Base-by-base conservation (phyloP, 2,888 invertebrate genomes). In the Scaptodrosophila latifasciaeformis region DNA sequence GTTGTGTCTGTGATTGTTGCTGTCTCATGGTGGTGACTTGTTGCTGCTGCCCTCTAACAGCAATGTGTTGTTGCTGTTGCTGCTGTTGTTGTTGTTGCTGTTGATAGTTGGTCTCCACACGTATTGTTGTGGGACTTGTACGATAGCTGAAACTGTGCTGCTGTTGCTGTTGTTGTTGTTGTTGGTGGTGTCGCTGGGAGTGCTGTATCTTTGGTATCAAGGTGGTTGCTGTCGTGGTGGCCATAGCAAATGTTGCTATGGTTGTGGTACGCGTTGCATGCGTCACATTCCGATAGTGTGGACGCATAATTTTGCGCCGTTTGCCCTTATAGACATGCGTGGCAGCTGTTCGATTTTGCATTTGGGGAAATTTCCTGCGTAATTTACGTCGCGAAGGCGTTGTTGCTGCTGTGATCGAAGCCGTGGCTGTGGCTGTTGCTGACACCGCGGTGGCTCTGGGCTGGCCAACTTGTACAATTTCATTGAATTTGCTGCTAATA, bases 261-360 rank as follows among this genome's bases (percentile, higher is more conserved):
- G 79, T 70, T 51, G 74, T 72, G 29, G 72, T 79, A 43, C 70
- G 72, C 31, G 79, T 81, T 55, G 79, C 79, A 65, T 79, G 81
- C 42, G 81, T 74, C 31, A 63, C 62, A 64, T 82, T 82, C 44
- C 74, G 65, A 50, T 62, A 49, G 17, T 61, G 57, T 43, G 72
- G 78, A 51, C 66, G 66, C 50, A 60, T 18, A 7, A 68, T 49
- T 29, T 82, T 82, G 51, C 83, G 64, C 6, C 81, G 66, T 39
- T 79, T 83, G 27, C 67, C 74, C 49, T 66, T 65, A 37, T 59
- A 63, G 10, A 12, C 59, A 56, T n/a, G 47, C 52, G 47, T 30
- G 40, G 51, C 59, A 39, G 54, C 58, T 12, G 61, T 58, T 44
- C 64, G 58, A 4, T 63, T 52, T 18, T 45, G 56, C 42, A 42